Percentiles rank a stretch among this genome's conserved stretches.
These are phyloP conservation scores for Anas bahamensis DNA, from an alignment of 2,797 vertebrate genomes.

Conservation along the genomic window DNA sequence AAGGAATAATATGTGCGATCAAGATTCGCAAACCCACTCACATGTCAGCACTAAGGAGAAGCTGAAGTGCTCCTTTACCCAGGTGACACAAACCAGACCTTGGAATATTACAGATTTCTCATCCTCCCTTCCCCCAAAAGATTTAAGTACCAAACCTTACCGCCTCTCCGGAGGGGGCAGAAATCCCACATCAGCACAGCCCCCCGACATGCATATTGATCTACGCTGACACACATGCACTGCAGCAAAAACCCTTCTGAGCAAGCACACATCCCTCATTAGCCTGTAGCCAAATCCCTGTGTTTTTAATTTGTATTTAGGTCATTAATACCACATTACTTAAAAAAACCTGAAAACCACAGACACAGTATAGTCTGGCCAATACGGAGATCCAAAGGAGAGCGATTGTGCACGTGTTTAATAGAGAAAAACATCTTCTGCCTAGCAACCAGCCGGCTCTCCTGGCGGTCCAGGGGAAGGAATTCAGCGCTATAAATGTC, in stretches of 20 bases:
- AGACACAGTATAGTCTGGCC: not conserved
- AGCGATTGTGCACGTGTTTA: not conserved
- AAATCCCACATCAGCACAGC: not conserved
- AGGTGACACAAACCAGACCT: not conserved
- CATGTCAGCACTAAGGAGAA: not conserved
- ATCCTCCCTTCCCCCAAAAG: not conserved
- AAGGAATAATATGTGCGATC: not conserved
- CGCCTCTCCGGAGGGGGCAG: not conserved
- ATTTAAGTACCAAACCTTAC: not conserved
- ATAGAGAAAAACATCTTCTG: constrained; percentile 48
- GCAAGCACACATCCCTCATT: not conserved
- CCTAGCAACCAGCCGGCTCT: constrained; percentile 55
- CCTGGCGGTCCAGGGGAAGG: not conserved
- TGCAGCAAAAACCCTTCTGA: not conserved
- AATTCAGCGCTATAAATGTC: constrained; percentile 41
- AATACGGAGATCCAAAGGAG: not conserved
- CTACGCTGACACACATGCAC: not conserved
- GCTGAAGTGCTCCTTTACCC: not conserved
- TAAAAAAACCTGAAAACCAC: not conserved
- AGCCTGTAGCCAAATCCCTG: not conserved
- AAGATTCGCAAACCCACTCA: not conserved
- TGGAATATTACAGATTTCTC: not conserved
- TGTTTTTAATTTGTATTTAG: constrained; percentile 10
- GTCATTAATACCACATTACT: constrained; percentile 3
- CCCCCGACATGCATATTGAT: not conserved